Evolutionary conservation across 2,113 vertebrate genomes (phyloP), one percentile per base, ranked within the genome.

Genomic region (Lagenorhynchus albirostris): DNA sequence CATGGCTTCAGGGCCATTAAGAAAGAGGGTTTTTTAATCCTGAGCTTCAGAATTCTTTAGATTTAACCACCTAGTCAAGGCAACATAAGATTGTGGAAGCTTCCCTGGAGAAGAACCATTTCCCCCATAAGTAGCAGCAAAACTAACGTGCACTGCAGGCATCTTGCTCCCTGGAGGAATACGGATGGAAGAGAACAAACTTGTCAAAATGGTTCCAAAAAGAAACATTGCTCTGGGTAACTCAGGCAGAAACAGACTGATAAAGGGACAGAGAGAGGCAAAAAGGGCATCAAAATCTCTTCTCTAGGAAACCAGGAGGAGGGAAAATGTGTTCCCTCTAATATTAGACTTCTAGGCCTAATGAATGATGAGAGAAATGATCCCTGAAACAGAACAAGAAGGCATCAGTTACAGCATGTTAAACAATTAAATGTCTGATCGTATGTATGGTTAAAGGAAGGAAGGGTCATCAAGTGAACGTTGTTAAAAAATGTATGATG

Each of bases 301-400:
- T 67, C 41, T 80, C 18, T 76, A 36, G 63, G 36, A 96, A 89
- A 53, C n/a, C 14, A 70, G 50, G 25, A 63, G 67, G 17, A 77
- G 15, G 20, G 31, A 80, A 82, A 76, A 50, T 53, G 1, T 55
- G 31, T 41, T 67, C 15, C 10, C 3, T 50, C 13, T 31, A 62
- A 29, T 41, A 58, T 83, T 76, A 83, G 38, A 50, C 41, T 77
- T 70, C 20, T 15, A 65, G 58, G 36, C 29, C n/a, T 68, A 82
- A 50, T 76, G 44, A 63, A 58, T 83, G 47, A 91, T 83, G 44
- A 87, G 29, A 74, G 55, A 93, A 95, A 82, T 89, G 82, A 71
- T 44, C 82, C 73, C 47, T 92, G 89, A 83, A 96, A 82, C 10
- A 89, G 67, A 94, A 93, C 18, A 77, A 73, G 55, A 86, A 92